phyloP scores from a whole-genome alignment of 1,140 invertebrate species.

The Cydia strobilella region DNA sequence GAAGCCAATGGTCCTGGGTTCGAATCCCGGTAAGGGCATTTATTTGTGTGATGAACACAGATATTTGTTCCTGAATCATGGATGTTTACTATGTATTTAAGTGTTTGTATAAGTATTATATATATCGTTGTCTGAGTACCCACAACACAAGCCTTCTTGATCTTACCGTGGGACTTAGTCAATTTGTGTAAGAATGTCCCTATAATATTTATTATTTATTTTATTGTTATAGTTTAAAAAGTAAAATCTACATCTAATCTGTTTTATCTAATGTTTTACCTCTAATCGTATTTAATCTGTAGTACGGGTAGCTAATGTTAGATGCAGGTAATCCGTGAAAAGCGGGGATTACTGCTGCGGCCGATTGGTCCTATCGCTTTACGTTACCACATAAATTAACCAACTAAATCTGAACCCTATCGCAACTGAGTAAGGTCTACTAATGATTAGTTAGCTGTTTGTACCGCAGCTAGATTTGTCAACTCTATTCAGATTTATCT shows the following conservation, averaged over 20 bases:
- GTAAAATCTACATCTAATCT: background rate
- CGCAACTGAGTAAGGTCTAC: background rate
- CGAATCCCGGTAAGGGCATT: too few species aligned
- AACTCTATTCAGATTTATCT: slow-evolving; percentile 1
- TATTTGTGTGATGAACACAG: too few species aligned
- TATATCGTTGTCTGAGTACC: too few species aligned
- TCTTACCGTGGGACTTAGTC: too few species aligned
- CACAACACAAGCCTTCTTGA: too few species aligned
- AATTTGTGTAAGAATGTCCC: too few species aligned
- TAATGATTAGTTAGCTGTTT: background rate
- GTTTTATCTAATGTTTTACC: background rate
- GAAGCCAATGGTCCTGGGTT: too few species aligned
- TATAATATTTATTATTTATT: too few species aligned
- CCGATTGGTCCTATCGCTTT: slow-evolving; percentile 4
- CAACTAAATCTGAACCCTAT: background rate
- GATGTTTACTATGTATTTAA: too few species aligned
- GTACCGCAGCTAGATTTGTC: background rate
- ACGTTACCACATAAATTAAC: background rate
- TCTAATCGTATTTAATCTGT: background rate
- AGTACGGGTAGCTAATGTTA: background rate
- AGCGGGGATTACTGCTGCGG: slow-evolving; percentile 11
- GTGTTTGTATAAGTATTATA: too few species aligned
- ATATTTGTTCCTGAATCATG: too few species aligned
- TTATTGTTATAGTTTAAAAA: too few species aligned
- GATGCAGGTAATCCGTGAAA: slow-evolving; percentile 15